Evolutionary conservation across 2,797 vertebrate genomes (phyloP), one percentile per base, ranked within the genome.

Genomic region (Lateolabrax maculatus): DNA sequence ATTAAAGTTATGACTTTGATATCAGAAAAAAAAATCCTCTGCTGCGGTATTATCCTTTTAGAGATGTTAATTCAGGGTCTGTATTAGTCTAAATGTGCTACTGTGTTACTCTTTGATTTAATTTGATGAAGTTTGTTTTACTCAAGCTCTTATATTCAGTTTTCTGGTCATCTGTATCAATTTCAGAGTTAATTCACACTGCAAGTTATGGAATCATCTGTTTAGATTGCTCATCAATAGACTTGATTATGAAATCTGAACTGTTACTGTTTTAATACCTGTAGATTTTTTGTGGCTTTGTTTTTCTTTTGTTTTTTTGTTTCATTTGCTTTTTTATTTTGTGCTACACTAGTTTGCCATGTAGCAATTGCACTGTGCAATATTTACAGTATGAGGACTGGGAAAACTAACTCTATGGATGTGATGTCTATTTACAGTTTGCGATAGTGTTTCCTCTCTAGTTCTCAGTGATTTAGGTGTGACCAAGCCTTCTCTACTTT

Each of bases 311-410:
- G 93, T 87, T 85, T 94, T 90, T 90, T 87, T 86, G 84, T 92
- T 96, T 93, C 77, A 91, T 96, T 96, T 94, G 96, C 96, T 96
- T 90, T 90, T 96, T 94, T 86, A 94, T 97, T 98, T 96, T 94
- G 94, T 98, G 98, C 98, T 98, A 99, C 98, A 98, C 97, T 98
- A 98, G 97, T 98, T 98, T 94, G 97, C 97, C 97, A 98, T 97
- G 98, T 99, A 99, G 98, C 98, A 99, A 95, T 97, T 98, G 98
- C 98, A 99, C 98, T 99, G 98, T 99, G 98, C 98, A 99, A 99
- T 99, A 99, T 99, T 96, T 98, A 97, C 97, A 98, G 97, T 97
- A 98, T 97, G 96, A 98, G 97, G 97, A 99, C 97, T 98, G 97
- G 98, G 97, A 96, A 97, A 96, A 96, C 95, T 92, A 94, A 95